Evolutionary conservation across 1,140 invertebrate species (phyloP).

Genomic region (Lepidotrigona ventralis): DNA sequence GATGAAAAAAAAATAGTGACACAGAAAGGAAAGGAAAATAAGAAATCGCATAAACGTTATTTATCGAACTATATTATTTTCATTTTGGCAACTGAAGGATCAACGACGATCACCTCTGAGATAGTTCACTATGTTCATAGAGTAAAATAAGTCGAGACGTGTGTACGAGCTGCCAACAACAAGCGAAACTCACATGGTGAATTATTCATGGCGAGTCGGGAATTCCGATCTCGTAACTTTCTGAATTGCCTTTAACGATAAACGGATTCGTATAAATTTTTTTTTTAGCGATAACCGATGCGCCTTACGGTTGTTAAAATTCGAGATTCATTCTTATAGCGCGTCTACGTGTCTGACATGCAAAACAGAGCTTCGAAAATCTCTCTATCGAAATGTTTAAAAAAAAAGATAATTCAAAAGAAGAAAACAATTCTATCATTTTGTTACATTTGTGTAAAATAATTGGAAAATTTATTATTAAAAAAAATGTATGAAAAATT

Average conservation of each 20-base stretch:
- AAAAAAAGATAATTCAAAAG: no score
- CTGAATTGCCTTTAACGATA: conserved; percentile 33
- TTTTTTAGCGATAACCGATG: not conserved
- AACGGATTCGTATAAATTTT: conserved; percentile 27
- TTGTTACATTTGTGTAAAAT: no score
- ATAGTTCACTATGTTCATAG: not conserved
- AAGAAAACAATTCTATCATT: no score
- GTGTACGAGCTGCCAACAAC: conserved; percentile 4
- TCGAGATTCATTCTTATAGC: not conserved
- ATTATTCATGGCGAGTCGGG: conserved; percentile 52
- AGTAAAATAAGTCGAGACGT: conserved; percentile 28
- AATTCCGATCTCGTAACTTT: conserved; percentile 47
- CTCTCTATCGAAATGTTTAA: not conserved
- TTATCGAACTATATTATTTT: no score
- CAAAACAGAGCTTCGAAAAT: not conserved
- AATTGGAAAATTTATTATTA: no score
- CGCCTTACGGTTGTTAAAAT: no score
- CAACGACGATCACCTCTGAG: not conserved
- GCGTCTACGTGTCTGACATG: not conserved
- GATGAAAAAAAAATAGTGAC: not conserved
- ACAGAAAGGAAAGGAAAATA: no score
- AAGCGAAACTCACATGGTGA: conserved; percentile 29
- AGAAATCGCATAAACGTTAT: no score
- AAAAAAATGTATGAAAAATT: no score
- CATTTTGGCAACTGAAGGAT: not conserved